A percentile compares a stretch with the other conserved stretches of the same genome.
These are phyloP conservation scores for Agrypnus murinus DNA, from an alignment of 2,888 invertebrate species.

Conservation along the genomic window DNA sequence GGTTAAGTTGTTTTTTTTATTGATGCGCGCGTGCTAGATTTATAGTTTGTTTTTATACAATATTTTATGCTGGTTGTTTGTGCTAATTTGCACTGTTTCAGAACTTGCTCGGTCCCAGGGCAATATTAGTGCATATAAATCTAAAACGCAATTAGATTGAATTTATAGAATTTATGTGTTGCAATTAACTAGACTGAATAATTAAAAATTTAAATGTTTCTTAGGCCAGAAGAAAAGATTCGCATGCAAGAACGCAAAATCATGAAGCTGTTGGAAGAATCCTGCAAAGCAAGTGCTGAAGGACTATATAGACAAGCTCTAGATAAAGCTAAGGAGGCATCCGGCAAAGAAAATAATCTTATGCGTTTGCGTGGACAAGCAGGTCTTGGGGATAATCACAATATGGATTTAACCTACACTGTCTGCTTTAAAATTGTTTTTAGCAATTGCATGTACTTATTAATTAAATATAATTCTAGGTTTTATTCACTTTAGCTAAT, in stretches of 20 bases:
- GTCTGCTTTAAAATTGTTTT: constrained; percentile 71
- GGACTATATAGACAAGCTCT: constrained; percentile 81
- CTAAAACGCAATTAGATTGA: no score
- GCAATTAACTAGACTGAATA: no score
- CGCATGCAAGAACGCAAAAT: constrained; percentile 92
- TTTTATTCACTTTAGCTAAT: constrained; percentile 95
- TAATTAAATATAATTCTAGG: constrained; percentile 66
- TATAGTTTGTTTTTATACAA: no score
- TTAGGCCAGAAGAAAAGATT: constrained; percentile 95
- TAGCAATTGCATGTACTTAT: neutral
- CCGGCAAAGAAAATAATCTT: constrained; percentile 91
- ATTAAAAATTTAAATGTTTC: no score
- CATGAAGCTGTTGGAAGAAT: constrained; percentile 92
- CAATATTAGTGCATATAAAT: no score
- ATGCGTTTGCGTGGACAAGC: constrained; percentile 94
- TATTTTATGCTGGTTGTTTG: no score
- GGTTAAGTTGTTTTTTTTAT: no score
- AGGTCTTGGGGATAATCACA: constrained; percentile 91
- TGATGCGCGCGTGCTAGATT: no score
- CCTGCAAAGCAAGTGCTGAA: constrained; percentile 81
- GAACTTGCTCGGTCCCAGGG: no score
- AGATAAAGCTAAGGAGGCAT: constrained; percentile 97
- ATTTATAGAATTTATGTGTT: no score
- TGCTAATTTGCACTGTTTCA: no score
- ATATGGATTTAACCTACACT: constrained; percentile 95